Base-by-base conservation (phyloP, 2,888 invertebrate species). In the Lacanobia oleracea region DNA sequence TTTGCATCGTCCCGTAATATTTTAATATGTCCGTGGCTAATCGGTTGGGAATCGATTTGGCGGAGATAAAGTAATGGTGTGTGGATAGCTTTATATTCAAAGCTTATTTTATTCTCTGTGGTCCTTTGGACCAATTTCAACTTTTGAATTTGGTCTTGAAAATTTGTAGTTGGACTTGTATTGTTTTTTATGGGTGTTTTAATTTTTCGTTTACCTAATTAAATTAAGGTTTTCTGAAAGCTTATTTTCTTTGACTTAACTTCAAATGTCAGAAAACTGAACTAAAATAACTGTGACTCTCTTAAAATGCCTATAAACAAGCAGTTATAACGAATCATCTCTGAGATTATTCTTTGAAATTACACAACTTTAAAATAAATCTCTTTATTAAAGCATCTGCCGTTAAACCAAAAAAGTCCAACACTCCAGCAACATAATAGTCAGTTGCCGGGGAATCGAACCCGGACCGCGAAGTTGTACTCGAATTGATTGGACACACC, bases 401-500 rank as follows among this genome's bases (percentile, higher is more conserved):
- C 14, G 61, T 59, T 73, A 62, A 72, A 68, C 33, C 45, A 59
- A 69, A 80, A 75, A 74, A 60, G 18, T 53, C 33, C 65, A 75
- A 65, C 18, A 62, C 61, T 56, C 61, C 53, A 62, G 50, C 74
- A 68, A 72, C 73, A 75, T 85, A 86, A 86, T 77, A 80, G 77
- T 71, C 54, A 48, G 76, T 73, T 78, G 77, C 67, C 73, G 62
- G 73, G 57, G 75, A 85, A 80, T 80, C 83, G 65, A 79, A 81
- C 71, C 57, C 75, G 78, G 71, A 85, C 87, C 85, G 85, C 83
- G 86, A 86, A 85, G 86, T 76, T 85, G 81, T 72, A 75, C 77
- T 78, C 45, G 71, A 86, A 86, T 86, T 75, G 77, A 86, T 86
- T 86, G 65, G 86, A 59, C 80, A 84, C 86, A 83, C 86, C 75